Conservation (phyloP, 2,797 vertebrate species). For the Potorous gilbertii region DNA sequence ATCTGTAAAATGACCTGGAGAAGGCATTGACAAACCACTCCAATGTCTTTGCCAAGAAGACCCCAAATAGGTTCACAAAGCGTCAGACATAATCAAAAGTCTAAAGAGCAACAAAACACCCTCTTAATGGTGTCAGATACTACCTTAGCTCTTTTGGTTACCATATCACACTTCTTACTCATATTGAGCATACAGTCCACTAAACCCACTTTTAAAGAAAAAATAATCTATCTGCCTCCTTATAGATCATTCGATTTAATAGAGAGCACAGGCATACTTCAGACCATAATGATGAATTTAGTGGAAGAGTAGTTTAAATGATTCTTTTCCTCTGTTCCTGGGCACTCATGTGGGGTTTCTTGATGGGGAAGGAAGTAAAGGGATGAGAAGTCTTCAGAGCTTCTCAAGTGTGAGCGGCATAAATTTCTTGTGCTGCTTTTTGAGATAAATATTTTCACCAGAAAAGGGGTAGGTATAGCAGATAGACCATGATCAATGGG, state of each 20-base stretch:
- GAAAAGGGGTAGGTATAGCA: background rate
- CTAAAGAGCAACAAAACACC: background rate
- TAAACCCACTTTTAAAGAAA: background rate
- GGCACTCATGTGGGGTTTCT: background rate
- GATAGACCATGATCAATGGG: background rate
- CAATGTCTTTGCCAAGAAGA: background rate
- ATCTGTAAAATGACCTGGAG: background rate
- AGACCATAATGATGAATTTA: background rate
- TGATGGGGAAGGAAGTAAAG: background rate
- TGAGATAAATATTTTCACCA: background rate
- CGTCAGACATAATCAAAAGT: background rate
- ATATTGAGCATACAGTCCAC: background rate
- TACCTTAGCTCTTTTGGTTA: too few species aligned
- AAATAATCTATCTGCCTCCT: background rate
- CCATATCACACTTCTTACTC: background rate
- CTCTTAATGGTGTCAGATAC: background rate
- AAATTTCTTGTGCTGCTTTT: background rate
- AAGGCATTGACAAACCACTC: background rate
- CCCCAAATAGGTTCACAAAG: background rate
- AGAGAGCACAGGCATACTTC: background rate
- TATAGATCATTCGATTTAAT: background rate
- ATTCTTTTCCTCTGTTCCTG: background rate
- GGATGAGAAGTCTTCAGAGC: background rate
- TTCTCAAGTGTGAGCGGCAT: background rate
- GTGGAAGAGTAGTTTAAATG: background rate